These are phyloP conservation scores for Therioaphis trifolii DNA, from an alignment of 2,888 invertebrate genomes.

Conservation along the genomic window DNA sequence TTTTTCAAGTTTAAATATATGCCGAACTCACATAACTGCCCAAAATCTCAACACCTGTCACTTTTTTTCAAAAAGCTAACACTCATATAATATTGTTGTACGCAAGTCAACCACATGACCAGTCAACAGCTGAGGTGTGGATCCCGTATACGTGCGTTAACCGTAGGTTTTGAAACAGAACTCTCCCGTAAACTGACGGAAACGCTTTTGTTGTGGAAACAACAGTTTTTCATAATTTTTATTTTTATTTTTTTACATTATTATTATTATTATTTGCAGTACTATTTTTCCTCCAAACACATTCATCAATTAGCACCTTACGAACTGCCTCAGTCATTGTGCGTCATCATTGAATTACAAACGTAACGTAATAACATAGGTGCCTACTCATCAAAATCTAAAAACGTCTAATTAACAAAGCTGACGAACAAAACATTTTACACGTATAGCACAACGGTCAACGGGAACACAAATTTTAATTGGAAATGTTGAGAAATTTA, in stretches of 20 bases:
- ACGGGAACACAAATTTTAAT: slow-evolving; percentile 39
- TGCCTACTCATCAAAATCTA: slow-evolving; percentile 4
- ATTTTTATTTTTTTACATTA: neutral
- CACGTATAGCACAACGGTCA: neutral
- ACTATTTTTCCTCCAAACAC: neutral
- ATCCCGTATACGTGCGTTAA: neutral
- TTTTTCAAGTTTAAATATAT: too few species aligned
- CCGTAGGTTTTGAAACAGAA: neutral
- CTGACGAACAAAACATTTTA: too few species aligned
- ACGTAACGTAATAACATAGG: neutral
- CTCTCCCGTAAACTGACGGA: neutral
- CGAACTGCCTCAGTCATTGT: neutral
- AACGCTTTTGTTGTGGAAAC: neutral
- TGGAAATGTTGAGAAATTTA: slow-evolving; percentile 34
- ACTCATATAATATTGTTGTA: too few species aligned
- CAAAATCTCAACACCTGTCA: too few species aligned
- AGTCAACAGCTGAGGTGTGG: slow-evolving; percentile 1
- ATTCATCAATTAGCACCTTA: neutral
- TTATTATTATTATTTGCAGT: too few species aligned
- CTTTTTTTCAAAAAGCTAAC: too few species aligned
- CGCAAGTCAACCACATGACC: slow-evolving; percentile 13
- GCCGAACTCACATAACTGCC: too few species aligned
- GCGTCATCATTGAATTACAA: neutral
- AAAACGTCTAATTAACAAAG: too few species aligned
- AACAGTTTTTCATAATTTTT: neutral